Conservation (phyloP, 1,140 invertebrate genomes). For the Drosophila nikananu region DNA sequence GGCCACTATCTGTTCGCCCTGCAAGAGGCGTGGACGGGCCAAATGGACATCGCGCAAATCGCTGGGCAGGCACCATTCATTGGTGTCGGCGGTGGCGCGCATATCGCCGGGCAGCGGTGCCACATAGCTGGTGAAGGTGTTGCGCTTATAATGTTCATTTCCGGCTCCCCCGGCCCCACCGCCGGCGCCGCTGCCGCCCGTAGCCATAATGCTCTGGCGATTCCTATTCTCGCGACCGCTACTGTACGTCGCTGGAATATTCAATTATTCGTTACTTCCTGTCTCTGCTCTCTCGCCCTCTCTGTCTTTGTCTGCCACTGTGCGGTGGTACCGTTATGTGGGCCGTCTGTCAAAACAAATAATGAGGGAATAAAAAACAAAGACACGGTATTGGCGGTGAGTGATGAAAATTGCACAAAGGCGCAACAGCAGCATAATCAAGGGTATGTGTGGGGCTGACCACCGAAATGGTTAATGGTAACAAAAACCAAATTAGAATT, state of each 20-base stretch:
- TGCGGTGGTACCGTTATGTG: conserved; percentile 29
- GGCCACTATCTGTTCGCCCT: conserved; percentile 75
- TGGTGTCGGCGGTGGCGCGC: conserved; percentile 59
- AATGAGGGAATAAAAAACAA: neutral
- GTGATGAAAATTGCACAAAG: conserved; percentile 6
- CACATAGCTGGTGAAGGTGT: conserved; percentile 84
- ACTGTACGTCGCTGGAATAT: conserved; percentile 69
- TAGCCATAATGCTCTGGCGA: conserved; percentile 56
- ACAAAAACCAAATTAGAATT: conserved; percentile 65
- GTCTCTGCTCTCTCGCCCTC: conserved; percentile 32
- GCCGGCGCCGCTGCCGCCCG: conserved; percentile 50
- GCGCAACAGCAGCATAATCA: conserved; percentile 3
- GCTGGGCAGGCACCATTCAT: conserved; percentile 79
- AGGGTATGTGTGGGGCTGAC: neutral
- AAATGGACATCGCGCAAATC: conserved; percentile 76
- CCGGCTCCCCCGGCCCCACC: conserved; percentile 21
- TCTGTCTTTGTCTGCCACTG: conserved; percentile 21
- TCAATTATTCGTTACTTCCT: conserved; percentile 72
- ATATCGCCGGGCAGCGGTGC: conserved; percentile 72
- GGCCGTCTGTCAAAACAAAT: conserved; percentile 22
- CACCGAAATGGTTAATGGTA: conserved; percentile 4
- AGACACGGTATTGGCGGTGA: conserved; percentile 4
- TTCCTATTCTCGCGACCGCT: conserved; percentile 25
- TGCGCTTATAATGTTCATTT: conserved; percentile 78
- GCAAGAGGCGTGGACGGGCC: conserved; percentile 68